Percentiles rank a stretch among this genome's conserved stretches.
Evolutionary conservation across 2,888 invertebrate genomes (phyloP).

Genomic region (Pterostichus niger): DNA sequence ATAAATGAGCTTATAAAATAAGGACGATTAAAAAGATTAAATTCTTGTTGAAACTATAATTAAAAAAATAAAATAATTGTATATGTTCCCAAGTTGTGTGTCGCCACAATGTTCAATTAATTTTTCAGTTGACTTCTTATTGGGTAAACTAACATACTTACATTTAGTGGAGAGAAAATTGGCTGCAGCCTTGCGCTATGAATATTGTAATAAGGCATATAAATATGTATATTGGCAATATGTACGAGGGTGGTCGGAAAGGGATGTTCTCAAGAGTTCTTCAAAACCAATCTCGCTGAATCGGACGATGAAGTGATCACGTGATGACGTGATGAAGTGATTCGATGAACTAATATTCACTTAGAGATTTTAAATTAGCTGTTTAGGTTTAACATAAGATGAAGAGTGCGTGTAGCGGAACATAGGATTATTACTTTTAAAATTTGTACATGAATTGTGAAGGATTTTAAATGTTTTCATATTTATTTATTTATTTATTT

Average conservation of each 20-base stretch:
- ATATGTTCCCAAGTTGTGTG: too few species aligned
- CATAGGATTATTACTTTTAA: too few species aligned
- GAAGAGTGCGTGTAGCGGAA: too few species aligned
- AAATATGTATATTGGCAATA: constrained; percentile 53
- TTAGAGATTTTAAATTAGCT: constrained; percentile 26
- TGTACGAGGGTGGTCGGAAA: background rate
- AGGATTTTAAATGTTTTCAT: too few species aligned
- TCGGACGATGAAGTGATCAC: constrained; percentile 14
- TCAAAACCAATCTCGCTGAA: constrained; percentile 33
- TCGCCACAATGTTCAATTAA: background rate
- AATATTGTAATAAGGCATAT: constrained; percentile 51
- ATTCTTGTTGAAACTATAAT: too few species aligned
- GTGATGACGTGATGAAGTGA: background rate
- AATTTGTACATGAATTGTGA: too few species aligned
- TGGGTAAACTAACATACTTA: background rate
- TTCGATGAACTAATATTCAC: constrained; percentile 20
- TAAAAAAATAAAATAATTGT: too few species aligned
- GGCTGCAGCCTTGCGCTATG: constrained; percentile 16
- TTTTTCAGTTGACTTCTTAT: constrained; percentile 26
- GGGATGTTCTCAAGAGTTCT: constrained; percentile 4
- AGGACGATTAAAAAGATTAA: too few species aligned
- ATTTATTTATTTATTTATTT: too few species aligned
- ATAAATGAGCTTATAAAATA: too few species aligned
- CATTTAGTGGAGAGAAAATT: constrained; percentile 18
- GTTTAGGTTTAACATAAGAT: background rate